phyloP scores from a whole-genome alignment of 2,797 vertebrate genomes.

The Distichodus sexfasciatus region DNA sequence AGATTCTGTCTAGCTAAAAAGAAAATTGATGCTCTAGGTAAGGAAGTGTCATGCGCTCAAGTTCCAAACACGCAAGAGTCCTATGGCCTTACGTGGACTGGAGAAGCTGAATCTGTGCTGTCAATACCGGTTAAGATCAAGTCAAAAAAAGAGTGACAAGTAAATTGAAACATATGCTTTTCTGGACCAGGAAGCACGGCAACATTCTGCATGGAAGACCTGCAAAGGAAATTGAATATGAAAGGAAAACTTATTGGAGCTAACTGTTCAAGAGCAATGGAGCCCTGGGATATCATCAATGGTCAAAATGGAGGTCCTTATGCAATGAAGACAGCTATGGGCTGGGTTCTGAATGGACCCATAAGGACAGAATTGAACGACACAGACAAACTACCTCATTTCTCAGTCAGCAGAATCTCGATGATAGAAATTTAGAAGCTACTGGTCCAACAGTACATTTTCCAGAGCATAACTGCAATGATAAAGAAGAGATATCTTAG shows the following conservation, averaged over 20 bases:
- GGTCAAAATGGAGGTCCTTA: neutral
- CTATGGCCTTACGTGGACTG: neutral
- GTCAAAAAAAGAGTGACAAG: neutral
- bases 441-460: constrained; percentile 19
- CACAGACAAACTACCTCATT: neutral
- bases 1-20: neutral
- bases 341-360: constrained; percentile 6
- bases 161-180: constrained; percentile 1
- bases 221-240: constrained; percentile 13
- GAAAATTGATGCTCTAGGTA: neutral
- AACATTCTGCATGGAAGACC: constrained; percentile 23
- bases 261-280: constrained; percentile 10
- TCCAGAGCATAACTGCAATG: constrained; percentile 1
- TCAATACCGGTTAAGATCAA: neutral
- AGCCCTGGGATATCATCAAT: constrained; percentile 8
- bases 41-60: neutral
- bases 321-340: neutral
- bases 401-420: neutral
- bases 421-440: constrained; percentile 9
- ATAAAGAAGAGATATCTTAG: constrained; percentile 8
- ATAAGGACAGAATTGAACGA: constrained; percentile 8
- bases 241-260: constrained; percentile 5
- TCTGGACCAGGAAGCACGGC: constrained; percentile 17
- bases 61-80: constrained; percentile 5
- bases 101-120: constrained; percentile 2